phyloP scores from a whole-genome alignment of 2,888 invertebrate genomes.

The Lymantria monacha region DNA sequence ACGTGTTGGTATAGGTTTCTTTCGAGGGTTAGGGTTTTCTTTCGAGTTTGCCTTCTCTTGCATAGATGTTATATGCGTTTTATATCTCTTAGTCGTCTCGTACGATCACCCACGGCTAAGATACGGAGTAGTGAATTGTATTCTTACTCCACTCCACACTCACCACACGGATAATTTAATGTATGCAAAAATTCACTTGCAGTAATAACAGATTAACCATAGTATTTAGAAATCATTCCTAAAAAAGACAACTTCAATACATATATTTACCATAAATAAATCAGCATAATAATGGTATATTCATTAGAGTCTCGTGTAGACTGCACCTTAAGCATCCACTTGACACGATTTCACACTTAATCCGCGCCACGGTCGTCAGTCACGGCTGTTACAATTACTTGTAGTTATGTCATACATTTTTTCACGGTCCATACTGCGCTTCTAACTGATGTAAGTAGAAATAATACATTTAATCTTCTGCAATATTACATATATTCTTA shows the following conservation, averaged over 20 bases:
- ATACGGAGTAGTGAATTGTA: too few species aligned
- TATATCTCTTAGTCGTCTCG: too few species aligned
- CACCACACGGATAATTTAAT: too few species aligned
- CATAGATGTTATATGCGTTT: too few species aligned
- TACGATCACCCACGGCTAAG: too few species aligned
- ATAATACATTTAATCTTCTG: slow-evolving; percentile 10
- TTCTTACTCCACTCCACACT: too few species aligned
- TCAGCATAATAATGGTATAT: neutral
- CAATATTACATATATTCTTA: neutral
- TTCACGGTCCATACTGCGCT: slow-evolving; percentile 21
- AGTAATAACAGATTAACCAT: neutral
- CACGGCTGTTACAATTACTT: slow-evolving; percentile 27
- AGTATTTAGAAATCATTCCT: neutral
- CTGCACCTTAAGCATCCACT: slow-evolving; percentile 23
- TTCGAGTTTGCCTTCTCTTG: too few species aligned
- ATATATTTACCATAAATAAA: neutral
- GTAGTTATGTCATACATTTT: slow-evolving; percentile 36
- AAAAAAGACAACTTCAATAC: neutral
- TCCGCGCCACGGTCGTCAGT: slow-evolving; percentile 29
- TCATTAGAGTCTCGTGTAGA: slow-evolving; percentile 13
- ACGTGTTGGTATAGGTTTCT: too few species aligned
- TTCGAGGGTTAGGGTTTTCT: too few species aligned
- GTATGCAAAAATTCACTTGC: too few species aligned
- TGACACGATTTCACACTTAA: slow-evolving; percentile 35
- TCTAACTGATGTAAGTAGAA: slow-evolving; percentile 18